These are phyloP conservation scores for Euleptes europaea DNA, from an alignment of 2,113 vertebrate species.

Conservation along the genomic window DNA sequence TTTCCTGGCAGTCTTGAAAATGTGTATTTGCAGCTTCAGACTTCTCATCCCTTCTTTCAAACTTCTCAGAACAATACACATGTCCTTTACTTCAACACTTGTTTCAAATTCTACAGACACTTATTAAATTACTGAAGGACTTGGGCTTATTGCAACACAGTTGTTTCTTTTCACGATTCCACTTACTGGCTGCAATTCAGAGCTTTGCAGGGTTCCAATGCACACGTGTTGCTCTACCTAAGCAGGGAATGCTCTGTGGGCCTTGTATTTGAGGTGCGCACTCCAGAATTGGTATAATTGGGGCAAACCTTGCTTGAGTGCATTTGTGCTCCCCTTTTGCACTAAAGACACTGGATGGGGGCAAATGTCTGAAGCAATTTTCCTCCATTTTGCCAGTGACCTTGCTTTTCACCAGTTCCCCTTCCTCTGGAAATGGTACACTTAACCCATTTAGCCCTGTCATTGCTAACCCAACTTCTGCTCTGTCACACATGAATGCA, in stretches of 20 bases:
- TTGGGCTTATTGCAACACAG: background rate
- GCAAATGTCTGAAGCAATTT: conserved; percentile 4
- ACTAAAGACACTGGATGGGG: background rate
- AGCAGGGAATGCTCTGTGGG: background rate
- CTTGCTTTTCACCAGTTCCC: conserved; percentile 23
- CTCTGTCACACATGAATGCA: conserved; percentile 2
- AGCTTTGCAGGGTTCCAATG: background rate
- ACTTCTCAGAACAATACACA: background rate
- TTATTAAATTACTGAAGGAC: background rate
- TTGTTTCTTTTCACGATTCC: background rate
- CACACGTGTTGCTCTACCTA: background rate
- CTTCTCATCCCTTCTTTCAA: background rate
- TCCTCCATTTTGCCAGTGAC: background rate
- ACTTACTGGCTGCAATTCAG: background rate
- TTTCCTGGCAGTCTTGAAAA: background rate
- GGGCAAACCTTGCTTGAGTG: background rate
- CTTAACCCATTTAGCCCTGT: conserved; percentile 9
- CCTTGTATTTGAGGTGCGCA: background rate
- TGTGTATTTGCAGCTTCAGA: background rate
- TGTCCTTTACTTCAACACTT: background rate
- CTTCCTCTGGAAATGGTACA: background rate
- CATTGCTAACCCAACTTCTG: conserved; percentile 23
- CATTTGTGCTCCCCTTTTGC: background rate
- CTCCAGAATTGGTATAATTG: background rate
- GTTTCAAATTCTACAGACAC: background rate